Conservation (phyloP, 2,888 invertebrate species). For the Vandiemenella viatica region DNA sequence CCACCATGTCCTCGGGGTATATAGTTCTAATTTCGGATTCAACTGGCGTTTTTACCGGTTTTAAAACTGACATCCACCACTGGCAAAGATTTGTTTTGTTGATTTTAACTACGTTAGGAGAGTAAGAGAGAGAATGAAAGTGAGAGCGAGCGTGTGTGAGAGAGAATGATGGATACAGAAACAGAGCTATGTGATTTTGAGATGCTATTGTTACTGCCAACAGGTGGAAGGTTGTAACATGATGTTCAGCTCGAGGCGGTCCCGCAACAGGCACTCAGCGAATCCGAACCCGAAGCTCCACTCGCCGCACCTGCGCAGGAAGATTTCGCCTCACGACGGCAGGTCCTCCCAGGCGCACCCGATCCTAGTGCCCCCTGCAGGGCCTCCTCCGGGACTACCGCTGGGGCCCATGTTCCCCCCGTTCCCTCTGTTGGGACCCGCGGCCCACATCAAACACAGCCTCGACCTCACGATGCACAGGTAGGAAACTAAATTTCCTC, state of each 20-base stretch:
- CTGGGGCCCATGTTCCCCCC: slow-evolving; percentile 61
- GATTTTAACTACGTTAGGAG: no score
- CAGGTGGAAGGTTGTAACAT: slow-evolving; percentile 96
- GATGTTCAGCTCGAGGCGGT: slow-evolving; percentile 96
- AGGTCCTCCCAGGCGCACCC: slow-evolving; percentile 71
- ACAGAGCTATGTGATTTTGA: no score
- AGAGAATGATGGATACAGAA: no score
- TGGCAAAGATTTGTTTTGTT: no score
- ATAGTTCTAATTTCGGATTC: no score
- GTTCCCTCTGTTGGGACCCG: slow-evolving; percentile 48
- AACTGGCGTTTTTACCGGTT: no score
- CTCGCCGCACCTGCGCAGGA: slow-evolving; percentile 82
- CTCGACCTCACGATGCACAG: slow-evolving; percentile 37
- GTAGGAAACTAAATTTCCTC: slow-evolving; percentile 10
- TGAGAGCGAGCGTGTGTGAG: no score
- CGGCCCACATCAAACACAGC: slow-evolving; percentile 40
- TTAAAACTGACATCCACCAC: no score
- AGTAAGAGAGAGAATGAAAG: no score
- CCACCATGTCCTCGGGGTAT: no score
- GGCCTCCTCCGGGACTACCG: slow-evolving; percentile 42
- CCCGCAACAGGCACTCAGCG: slow-evolving; percentile 90
- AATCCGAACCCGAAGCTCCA: slow-evolving; percentile 97
- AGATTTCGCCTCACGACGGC: slow-evolving; percentile 88
- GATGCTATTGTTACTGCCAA: no score
- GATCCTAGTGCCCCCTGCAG: slow-evolving; percentile 58